Evolutionary conservation across 2,113 vertebrate genomes (phyloP).

Genomic region (Loxodonta africana): DNA sequence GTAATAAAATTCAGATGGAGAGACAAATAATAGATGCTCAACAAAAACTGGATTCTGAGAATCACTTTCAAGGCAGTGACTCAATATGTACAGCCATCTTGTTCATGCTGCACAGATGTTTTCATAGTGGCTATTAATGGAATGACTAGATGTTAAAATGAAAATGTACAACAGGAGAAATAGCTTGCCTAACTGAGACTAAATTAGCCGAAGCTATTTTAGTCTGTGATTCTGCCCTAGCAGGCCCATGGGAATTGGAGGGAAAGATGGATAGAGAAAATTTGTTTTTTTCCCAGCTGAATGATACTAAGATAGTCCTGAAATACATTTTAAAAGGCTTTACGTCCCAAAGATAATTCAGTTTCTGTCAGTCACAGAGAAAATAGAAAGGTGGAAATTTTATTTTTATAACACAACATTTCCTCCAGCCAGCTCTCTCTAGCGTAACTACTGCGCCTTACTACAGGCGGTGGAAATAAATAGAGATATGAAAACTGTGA

Average conservation of each 20-base stretch:
- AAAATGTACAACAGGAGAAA: slow-evolving; percentile 63
- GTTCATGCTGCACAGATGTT: slow-evolving; percentile 10
- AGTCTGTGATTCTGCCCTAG: slow-evolving; percentile 76
- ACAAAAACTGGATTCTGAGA: slow-evolving; percentile 38
- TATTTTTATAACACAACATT: slow-evolving; percentile 58
- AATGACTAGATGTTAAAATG: slow-evolving; percentile 58
- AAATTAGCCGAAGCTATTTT: slow-evolving; percentile 81
- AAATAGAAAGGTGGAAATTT: slow-evolving; percentile 75
- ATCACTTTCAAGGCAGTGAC: slow-evolving; percentile 44
- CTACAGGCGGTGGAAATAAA: not conserved
- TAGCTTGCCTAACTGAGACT: slow-evolving; percentile 59
- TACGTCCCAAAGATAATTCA: slow-evolving; percentile 76
- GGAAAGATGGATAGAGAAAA: slow-evolving; percentile 76
- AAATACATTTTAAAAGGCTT: slow-evolving; percentile 78
- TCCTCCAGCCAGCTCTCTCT: not conserved
- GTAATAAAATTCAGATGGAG: not conserved
- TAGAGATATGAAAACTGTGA: not conserved
- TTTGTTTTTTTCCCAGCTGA: slow-evolving; percentile 81
- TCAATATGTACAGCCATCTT: not conserved
- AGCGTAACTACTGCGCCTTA: not conserved
- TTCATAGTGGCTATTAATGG: slow-evolving; percentile 58
- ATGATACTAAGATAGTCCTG: slow-evolving; percentile 78
- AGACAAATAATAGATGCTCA: not conserved
- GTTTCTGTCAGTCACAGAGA: slow-evolving; percentile 75
- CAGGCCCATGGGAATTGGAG: slow-evolving; percentile 76